Evolutionary conservation across 2,888 invertebrate species (phyloP).

Genomic region (Yponomeuta malinellus): DNA sequence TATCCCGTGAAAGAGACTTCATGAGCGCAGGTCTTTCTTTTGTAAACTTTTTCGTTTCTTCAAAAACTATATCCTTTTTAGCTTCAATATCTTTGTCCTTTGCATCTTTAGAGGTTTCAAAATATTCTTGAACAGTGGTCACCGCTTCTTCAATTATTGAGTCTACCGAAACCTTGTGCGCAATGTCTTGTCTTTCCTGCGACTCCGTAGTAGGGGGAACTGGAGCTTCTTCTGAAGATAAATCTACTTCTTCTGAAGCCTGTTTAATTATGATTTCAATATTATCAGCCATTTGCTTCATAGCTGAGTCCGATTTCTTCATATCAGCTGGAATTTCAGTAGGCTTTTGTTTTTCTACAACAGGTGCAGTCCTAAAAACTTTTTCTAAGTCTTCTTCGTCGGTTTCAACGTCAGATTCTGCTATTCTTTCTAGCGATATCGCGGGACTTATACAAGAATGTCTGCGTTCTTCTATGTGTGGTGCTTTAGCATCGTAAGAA

Average conservation of each 20-base stretch:
- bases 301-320: slow-evolving; percentile 67
- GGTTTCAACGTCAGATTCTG: slow-evolving; percentile 64
- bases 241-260: slow-evolving; percentile 64
- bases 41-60: slow-evolving; percentile 45
- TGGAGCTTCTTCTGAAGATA: slow-evolving; percentile 57
- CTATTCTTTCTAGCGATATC: slow-evolving; percentile 64
- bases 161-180: slow-evolving; percentile 61
- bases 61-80: slow-evolving; percentile 44
- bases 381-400: slow-evolving; percentile 47
- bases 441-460: slow-evolving; percentile 70
- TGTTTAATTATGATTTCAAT: slow-evolving; percentile 71
- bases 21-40: slow-evolving; percentile 60
- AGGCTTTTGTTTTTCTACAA: slow-evolving; percentile 28
- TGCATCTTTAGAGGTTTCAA: slow-evolving; percentile 43
- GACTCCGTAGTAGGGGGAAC: slow-evolving; percentile 32
- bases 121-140: slow-evolving; percentile 56
- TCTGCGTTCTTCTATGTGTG: slow-evolving; percentile 61
- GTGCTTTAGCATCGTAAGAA: slow-evolving; percentile 66
- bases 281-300: slow-evolving; percentile 72
- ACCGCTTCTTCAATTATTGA: slow-evolving; percentile 68
- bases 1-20: slow-evolving; percentile 67
- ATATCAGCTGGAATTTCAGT: slow-evolving; percentile 38
- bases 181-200: slow-evolving; percentile 35
- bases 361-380: slow-evolving; percentile 18
- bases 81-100: slow-evolving; percentile 41